Conservation (phyloP, 1,140 invertebrate genomes). For the Eurytemora carolleeae region DNA sequence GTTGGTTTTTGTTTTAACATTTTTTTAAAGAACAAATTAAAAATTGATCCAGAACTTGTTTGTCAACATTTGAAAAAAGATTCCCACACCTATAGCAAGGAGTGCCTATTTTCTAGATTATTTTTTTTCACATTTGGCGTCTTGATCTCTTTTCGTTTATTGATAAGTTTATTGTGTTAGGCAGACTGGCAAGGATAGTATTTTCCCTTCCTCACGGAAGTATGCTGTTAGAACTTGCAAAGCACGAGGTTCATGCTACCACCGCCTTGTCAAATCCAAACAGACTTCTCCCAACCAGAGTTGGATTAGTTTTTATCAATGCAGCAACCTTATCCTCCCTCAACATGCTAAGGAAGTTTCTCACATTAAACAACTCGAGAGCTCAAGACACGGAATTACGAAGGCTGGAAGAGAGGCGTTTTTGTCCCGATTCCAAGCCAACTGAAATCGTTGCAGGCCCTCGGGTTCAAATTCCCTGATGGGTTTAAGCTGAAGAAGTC, state of each 20-base stretch:
- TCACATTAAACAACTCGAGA: slow-evolving; percentile 38
- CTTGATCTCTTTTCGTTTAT: no score
- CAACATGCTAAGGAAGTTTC: slow-evolving; percentile 73
- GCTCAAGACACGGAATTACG: slow-evolving; percentile 19
- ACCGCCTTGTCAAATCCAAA: slow-evolving; percentile 69
- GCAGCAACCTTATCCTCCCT: slow-evolving; percentile 64
- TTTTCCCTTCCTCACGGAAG: slow-evolving; percentile 78
- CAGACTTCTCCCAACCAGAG: slow-evolving; percentile 61
- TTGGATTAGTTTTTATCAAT: slow-evolving; percentile 83
- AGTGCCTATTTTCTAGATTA: no score
- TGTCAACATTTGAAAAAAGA: no score
- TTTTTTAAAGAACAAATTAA: no score
- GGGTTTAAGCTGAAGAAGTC: no score
- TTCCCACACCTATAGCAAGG: no score
- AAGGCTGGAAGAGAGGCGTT: slow-evolving; percentile 18
- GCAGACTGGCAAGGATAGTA: no score
- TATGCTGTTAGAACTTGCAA: slow-evolving; percentile 81
- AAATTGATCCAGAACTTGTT: no score
- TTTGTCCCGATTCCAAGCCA: slow-evolving; percentile 18
- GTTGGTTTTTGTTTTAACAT: no score
- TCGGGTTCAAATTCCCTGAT: slow-evolving; percentile 18
- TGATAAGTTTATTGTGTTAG: no score
- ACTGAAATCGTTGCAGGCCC: slow-evolving; percentile 18
- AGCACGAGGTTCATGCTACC: slow-evolving; percentile 82
- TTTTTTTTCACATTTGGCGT: no score